Percentiles rank a stretch among this genome's conserved stretches.
These are phyloP conservation scores for Chaetorhynchus papuensis DNA, from an alignment of 2,113 vertebrate genomes.

Conservation along the genomic window DNA sequence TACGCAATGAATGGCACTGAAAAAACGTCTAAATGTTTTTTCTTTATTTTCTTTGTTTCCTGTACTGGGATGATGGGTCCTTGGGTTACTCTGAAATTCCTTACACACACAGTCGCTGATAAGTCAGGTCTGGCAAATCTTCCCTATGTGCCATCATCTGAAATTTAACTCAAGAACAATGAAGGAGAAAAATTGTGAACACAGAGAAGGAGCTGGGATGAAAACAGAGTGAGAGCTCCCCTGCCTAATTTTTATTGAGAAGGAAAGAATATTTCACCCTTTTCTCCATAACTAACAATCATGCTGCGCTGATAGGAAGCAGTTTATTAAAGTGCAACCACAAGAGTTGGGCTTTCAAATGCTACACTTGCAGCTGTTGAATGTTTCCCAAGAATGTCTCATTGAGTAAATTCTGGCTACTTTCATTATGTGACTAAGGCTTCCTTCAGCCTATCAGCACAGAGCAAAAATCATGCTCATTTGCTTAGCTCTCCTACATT, in stretches of 20 bases:
- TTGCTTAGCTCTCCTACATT: neutral
- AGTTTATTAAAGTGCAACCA: neutral
- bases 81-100: neutral
- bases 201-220: neutral
- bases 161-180: neutral
- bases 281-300: neutral
- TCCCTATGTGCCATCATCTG: neutral
- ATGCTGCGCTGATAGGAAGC: neutral
- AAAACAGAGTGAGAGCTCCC: neutral
- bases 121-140: neutral
- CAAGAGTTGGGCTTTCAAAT: neutral
- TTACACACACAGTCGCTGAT: neutral
- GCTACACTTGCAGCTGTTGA: neutral
- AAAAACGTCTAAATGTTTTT: neutral
- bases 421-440: neutral
- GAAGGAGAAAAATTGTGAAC: neutral
- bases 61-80: neutral
- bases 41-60: neutral
- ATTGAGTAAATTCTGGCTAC: neutral
- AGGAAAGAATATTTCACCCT: neutral
- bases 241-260: neutral
- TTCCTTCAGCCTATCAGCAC: neutral
- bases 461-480: neutral
- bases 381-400: neutral
- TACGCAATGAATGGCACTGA: neutral